Evolutionary conservation across 2,797 vertebrate genomes (phyloP).

Genomic region (Mycteria americana): DNA sequence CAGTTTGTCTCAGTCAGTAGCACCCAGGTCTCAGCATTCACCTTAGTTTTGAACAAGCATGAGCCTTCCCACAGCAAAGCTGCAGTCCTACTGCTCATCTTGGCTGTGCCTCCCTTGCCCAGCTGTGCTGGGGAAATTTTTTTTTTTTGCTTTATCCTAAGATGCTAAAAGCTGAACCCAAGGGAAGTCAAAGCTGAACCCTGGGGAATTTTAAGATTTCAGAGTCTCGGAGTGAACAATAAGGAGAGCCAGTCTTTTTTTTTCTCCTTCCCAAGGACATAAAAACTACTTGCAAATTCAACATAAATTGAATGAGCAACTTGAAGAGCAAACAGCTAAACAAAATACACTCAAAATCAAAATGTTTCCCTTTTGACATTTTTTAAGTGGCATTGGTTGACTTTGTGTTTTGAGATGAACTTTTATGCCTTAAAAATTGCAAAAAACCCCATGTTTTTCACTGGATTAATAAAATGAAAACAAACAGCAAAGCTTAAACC

Average conservation of each 20-base stretch:
- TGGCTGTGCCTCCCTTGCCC: neutral
- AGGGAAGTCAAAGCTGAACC: neutral
- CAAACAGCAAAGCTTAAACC: neutral
- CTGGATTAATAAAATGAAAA: slow-evolving; percentile 10
- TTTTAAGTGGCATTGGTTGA: neutral
- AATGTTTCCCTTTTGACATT: neutral
- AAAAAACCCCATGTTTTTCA: neutral
- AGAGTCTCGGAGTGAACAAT: neutral
- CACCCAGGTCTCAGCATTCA: neutral
- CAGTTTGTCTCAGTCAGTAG: neutral
- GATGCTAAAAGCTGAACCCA: neutral
- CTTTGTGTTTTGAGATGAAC: neutral
- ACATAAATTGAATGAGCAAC: neutral
- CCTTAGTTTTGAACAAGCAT: neutral
- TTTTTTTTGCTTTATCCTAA: neutral
- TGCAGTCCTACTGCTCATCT: neutral
- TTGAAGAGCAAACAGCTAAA: neutral
- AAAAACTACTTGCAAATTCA: neutral
- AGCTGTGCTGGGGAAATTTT: neutral
- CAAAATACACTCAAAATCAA: neutral
- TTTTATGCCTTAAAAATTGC: neutral
- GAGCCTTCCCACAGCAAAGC: neutral
- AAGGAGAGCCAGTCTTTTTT: neutral
- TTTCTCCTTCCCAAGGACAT: neutral
- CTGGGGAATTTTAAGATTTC: neutral